A percentile compares a stretch with the other conserved stretches of the same genome.
phyloP scores from a whole-genome alignment of 2,888 invertebrate genomes.

The Metacarcinus magister region DNA sequence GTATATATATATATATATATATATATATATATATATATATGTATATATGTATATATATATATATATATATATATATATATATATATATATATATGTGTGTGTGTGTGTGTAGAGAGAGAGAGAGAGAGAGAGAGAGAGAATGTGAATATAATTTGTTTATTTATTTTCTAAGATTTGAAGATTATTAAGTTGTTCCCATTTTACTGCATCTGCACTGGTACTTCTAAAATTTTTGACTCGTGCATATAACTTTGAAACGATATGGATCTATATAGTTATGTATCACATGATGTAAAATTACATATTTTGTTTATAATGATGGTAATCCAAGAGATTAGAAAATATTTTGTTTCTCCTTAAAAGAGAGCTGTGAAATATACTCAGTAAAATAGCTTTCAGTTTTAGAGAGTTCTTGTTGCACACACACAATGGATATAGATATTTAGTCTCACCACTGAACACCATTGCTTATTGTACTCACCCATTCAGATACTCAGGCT shows the following conservation, averaged over 20 bases:
- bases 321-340: background rate
- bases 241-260: background rate
- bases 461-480: background rate
- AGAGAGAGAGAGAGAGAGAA: too few relatives aligned
- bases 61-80: constrained; percentile 51
- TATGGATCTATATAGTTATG: too few relatives aligned
- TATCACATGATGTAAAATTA: too few relatives aligned
- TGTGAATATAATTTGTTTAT: background rate
- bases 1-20: constrained; percentile 17
- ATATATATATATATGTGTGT: constrained; percentile 52
- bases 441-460: background rate
- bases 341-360: background rate
- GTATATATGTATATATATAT: constrained; percentile 50
- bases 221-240: background rate
- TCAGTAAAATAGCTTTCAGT: background rate
- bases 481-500: background rate
- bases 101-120: background rate
- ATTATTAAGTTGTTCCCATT: background rate
- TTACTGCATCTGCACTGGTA: background rate
- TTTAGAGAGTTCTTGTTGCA: background rate
- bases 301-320: background rate
- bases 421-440: background rate
- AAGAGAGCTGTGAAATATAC: background rate
- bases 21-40: background rate
- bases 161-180: background rate